These are phyloP conservation scores for Eremophila alpestris DNA, from an alignment of 2,797 vertebrate species.

Conservation along the genomic window DNA sequence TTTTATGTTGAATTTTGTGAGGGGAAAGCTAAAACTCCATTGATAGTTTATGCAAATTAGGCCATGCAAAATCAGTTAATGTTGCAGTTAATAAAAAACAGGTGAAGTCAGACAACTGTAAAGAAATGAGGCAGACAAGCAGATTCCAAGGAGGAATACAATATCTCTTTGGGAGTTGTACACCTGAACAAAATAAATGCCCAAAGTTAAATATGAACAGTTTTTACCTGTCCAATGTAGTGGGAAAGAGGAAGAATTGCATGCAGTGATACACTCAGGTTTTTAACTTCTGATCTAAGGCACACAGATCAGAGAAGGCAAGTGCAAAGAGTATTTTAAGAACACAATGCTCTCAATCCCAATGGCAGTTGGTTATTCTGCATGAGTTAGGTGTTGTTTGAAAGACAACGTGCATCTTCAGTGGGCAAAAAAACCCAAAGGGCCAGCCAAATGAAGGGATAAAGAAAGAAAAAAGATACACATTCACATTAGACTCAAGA, in stretches of 20 bases:
- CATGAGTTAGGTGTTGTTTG: rapidly evolving
- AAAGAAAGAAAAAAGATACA: neutral
- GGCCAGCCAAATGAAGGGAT: neutral
- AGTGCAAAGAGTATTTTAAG: neutral
- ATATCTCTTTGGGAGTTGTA: neutral
- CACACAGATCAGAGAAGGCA: neutral
- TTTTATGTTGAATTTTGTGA: neutral
- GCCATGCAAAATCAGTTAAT: neutral
- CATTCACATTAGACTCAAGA: neutral
- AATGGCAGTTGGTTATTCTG: neutral
- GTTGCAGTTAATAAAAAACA: neutral
- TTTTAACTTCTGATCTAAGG: neutral
- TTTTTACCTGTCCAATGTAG: neutral
- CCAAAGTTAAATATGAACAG: neutral
- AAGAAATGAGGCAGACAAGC: neutral
- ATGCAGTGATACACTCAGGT: neutral
- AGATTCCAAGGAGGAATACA: neutral
- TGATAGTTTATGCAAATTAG: neutral
- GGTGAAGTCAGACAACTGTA: neutral
- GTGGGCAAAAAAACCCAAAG: neutral
- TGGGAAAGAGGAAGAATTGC: neutral
- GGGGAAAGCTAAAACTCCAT: neutral
- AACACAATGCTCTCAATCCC: neutral
- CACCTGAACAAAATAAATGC: neutral
- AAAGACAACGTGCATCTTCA: neutral